phyloP scores from a whole-genome alignment of 1,140 invertebrate genomes.

The Scaptomyza graminum region DNA sequence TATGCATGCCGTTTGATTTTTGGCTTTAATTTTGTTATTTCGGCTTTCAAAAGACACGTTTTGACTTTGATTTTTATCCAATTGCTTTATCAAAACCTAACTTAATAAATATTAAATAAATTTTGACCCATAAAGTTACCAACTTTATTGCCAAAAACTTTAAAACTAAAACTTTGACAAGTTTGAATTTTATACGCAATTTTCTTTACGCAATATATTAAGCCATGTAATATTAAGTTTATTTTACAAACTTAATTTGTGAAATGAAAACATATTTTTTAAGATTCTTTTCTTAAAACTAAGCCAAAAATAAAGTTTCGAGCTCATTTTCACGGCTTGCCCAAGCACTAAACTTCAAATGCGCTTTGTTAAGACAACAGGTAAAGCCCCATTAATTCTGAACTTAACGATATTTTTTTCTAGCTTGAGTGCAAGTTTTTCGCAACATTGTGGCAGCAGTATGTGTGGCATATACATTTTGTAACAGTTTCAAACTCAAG shows the following conservation, averaged over 20 bases:
- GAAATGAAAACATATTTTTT: neutral
- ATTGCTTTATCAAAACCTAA: neutral
- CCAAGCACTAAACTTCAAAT: neutral
- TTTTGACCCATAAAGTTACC: neutral
- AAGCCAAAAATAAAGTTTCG: neutral
- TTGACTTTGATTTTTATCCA: too few species aligned
- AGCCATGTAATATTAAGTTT: too few species aligned
- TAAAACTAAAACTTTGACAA: neutral
- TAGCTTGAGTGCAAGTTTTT: slow-evolving; percentile 16
- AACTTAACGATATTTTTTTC: slow-evolving; percentile 29
- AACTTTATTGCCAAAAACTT: neutral
- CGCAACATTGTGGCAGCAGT: slow-evolving; percentile 1
- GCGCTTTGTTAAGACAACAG: slow-evolving; percentile 1
- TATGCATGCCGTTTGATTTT: slow-evolving; percentile 78
- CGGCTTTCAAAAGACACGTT: slow-evolving; percentile 35
- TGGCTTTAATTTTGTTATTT: slow-evolving; percentile 71
- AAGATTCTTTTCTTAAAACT: neutral
- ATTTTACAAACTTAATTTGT: too few species aligned
- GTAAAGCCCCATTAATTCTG: slow-evolving; percentile 14
- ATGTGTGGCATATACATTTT: neutral
- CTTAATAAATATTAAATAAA: neutral
- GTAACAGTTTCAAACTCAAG: slow-evolving; percentile 40
- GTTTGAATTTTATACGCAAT: too few species aligned
- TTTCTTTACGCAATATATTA: too few species aligned
- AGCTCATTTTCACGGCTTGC: too few species aligned